Base-by-base conservation (phyloP, 2,797 vertebrate genomes). In the Sebastes nivosus region DNA sequence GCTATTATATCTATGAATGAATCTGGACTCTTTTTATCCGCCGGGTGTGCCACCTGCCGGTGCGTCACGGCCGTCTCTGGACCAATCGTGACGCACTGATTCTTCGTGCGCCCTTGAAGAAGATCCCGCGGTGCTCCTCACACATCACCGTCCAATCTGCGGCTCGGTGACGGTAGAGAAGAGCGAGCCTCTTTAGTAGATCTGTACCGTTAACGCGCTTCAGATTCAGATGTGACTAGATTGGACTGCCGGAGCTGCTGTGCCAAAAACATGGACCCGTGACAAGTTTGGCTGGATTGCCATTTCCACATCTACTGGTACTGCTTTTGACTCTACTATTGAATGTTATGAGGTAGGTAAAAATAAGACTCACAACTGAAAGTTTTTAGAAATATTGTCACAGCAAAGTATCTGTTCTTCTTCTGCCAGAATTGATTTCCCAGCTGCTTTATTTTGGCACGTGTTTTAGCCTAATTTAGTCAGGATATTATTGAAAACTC, bases 31-130 rank as follows among this genome's bases (percentile, higher is more conserved):
- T 81, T 54, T 54, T 89, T 72, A 81, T 89, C 87, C 67, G 79
- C 83, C 91, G 87, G 93, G 89, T 93, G 92, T 94, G 95, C 93
- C 95, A 95, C 95, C 94, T 95, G 94, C 92, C 86, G 92, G 87
- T 81, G 89, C 94, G 95, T 95, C 95, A 95, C 90, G 70, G 79
- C 77, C 25, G 81, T 42, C 79, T 61, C 75, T 59, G 88, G 61
- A 42, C 95, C 95, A 96, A 96, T 96, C 92, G 84, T 50, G 79
- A 59, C 87, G 88, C 89, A 50, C 60, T 38, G 85, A 60, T 87
- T 84, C 87, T 88, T 77, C 66, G 87, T 79, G 93, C 85, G 92
- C 91, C 87, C 90, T 87, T 77, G 90, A 93, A 94, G 92, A 92
- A 94, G 92, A 92, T 93, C 92, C 93, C 91, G 65, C 83, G 74